phyloP scores from a whole-genome alignment of 2,888 invertebrate species.

The Drosophila buzzatii region DNA sequence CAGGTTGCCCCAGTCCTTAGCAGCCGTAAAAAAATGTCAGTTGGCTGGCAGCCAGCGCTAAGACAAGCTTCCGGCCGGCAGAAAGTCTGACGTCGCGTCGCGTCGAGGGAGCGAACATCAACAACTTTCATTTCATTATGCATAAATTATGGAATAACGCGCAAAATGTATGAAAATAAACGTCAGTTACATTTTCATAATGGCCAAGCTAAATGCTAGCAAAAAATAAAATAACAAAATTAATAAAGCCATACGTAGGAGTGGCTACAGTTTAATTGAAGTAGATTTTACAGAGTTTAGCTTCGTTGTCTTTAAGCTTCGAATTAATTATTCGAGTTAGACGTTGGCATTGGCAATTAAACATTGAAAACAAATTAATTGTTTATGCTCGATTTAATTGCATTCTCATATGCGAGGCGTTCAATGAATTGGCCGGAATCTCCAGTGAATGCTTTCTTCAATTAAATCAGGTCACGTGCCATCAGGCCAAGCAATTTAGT shows the following conservation, averaged over 20 bases:
- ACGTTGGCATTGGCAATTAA: conserved; percentile 28
- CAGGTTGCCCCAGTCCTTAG: conserved; percentile 7
- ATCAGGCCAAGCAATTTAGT: conserved; percentile 1
- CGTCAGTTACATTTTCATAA: conserved; percentile 44
- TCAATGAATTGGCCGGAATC: conserved; percentile 27
- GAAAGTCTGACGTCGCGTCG: conserved; percentile 3
- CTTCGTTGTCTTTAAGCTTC: conserved; percentile 4
- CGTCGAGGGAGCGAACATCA: conserved; percentile 26
- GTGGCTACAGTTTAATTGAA: conserved; percentile 46
- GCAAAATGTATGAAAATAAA: conserved; percentile 49
- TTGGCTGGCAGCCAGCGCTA: conserved; percentile 39
- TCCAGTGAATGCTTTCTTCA: conserved; percentile 12
- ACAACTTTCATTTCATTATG: conserved; percentile 58
- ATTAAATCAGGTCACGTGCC: conserved; percentile 55
- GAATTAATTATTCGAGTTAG: conserved; percentile 12
- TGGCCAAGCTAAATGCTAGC: not conserved
- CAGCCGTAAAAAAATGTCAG: conserved; percentile 42
- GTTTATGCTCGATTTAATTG: conserved; percentile 30
- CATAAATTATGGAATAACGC: conserved; percentile 68
- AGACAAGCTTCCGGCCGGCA: conserved; percentile 36
- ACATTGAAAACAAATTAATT: conserved; percentile 36
- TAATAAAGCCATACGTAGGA: conserved; percentile 48
- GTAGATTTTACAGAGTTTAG: not conserved
- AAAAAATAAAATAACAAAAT: not conserved
- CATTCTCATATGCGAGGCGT: conserved; percentile 24